Base-by-base conservation (phyloP, 1,140 invertebrate genomes). In the Dryas iulia region DNA sequence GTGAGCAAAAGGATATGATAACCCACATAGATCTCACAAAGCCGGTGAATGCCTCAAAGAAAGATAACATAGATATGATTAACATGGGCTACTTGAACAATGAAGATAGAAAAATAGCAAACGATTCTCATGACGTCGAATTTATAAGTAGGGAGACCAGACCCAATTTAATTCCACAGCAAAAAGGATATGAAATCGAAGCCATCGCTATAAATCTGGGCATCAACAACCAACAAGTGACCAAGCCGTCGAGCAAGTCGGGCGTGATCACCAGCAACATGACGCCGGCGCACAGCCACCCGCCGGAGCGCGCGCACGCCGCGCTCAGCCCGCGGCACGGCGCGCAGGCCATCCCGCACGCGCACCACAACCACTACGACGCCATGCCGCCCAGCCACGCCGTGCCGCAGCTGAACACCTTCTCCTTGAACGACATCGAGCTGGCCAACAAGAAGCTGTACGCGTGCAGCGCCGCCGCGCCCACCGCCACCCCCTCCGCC, bases 51-150 rank as follows among this genome's bases (percentile, higher is more conserved):
- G 77, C 71, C 28, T 73, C 71, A 11, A 89, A 85, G 59, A 90
- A 88, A 73, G 86, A 91, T 66, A 85, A 79, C 62, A 77, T 92
- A 30, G 90, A 92, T 74, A 90, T 91, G 86, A 76, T 92, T 3
- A 92, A 91, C 74, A 90, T 92, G 88, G 88, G 89, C 12, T 92
- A 92, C 60, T 79, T 90, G 73, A 86, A 84, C 56, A 61, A 81
- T 24, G 88, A 66, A 54, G 84, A 86, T 14, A 73, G 82, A 35
- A 75, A 77, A 66, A 73, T 59, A 68, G 79, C 68, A 35, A 67
- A 35, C 21, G 83, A 87, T 26, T 53, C 71, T 7, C 78, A 78
- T 63, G 82, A 80, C 66, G 70, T 77, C 35, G 81, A 87, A 47
- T 84, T 70, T 62, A 54, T 75, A 6, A 59, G 63, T 7, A 67